These are phyloP conservation scores for Junco hyemalis DNA, from an alignment of 2,113 vertebrate genomes.

Conservation along the genomic window DNA sequence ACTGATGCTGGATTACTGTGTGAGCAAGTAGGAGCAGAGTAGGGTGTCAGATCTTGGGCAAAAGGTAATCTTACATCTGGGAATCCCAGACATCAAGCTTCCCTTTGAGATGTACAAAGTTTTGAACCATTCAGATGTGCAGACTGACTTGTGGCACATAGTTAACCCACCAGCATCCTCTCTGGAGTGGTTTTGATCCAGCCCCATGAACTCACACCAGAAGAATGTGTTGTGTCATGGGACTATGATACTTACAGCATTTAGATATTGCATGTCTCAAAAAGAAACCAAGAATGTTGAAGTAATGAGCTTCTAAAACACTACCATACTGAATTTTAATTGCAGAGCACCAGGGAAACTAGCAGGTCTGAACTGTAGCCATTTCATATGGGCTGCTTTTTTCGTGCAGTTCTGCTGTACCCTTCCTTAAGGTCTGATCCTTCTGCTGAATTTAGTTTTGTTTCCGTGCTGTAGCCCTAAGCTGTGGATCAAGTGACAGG, in stretches of 20 bases:
- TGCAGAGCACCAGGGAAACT: not conserved
- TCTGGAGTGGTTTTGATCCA: not conserved
- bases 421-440: not conserved
- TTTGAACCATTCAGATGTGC: not conserved
- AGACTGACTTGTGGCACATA: not conserved
- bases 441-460: not conserved
- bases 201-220: not conserved
- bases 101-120: not conserved
- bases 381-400: not conserved
- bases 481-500: not conserved
- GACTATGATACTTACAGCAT: not conserved
- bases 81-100: fast-evolving
- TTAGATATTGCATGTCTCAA: not conserved
- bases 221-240: not conserved
- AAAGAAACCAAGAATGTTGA: not conserved
- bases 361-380: not conserved
- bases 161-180: not conserved
- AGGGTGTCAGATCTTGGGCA: not conserved
- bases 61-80: not conserved
- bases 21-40: not conserved
- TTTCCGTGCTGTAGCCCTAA: not conserved
- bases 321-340: not conserved
- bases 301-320: not conserved
- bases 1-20: not conserved
- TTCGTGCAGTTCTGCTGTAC: not conserved